These are phyloP conservation scores for Hemicrepidius hirtus DNA, from an alignment of 2,888 invertebrate species.

Conservation along the genomic window DNA sequence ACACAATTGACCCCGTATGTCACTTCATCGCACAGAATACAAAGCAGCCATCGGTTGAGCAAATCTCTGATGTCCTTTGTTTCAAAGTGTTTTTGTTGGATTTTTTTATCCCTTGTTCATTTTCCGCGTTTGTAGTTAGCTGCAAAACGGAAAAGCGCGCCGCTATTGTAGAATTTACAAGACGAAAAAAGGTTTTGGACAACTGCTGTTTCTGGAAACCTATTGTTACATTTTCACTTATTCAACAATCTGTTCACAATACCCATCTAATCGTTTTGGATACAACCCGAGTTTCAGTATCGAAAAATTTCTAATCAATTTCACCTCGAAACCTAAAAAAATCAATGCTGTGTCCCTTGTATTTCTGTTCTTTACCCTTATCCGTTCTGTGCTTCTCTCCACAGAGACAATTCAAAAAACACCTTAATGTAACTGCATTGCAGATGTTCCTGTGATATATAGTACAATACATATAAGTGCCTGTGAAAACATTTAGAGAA, in stretches of 20 bases:
- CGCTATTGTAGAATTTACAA: slow-evolving; percentile 45
- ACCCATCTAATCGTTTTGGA: neutral
- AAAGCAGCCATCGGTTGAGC: slow-evolving; percentile 63
- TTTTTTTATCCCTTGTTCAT: slow-evolving; percentile 60
- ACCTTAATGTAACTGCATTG: too few relatives aligned
- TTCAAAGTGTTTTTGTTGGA: slow-evolving; percentile 63
- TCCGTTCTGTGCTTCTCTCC: too few relatives aligned
- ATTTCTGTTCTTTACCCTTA: too few relatives aligned
- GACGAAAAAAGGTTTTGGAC: slow-evolving; percentile 44
- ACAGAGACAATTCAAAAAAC: too few relatives aligned
- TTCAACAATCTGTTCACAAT: slow-evolving; percentile 19
- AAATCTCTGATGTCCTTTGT: slow-evolving; percentile 64
- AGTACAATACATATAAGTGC: too few relatives aligned
- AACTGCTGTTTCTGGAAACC: slow-evolving; percentile 35
- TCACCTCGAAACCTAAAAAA: too few relatives aligned
- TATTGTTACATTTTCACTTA: slow-evolving; percentile 34
- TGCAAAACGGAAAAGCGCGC: slow-evolving; percentile 48
- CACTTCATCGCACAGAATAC: slow-evolving; percentile 66
- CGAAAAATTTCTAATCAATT: too few relatives aligned
- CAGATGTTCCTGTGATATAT: too few relatives aligned
- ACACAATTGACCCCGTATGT: slow-evolving; percentile 67
- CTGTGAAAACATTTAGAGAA: too few relatives aligned
- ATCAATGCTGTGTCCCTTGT: too few relatives aligned
- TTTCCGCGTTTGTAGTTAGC: slow-evolving; percentile 58
- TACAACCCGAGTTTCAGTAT: too few relatives aligned